phyloP scores from a whole-genome alignment of 2,797 vertebrate species.

The Diplodus sargus region DNA sequence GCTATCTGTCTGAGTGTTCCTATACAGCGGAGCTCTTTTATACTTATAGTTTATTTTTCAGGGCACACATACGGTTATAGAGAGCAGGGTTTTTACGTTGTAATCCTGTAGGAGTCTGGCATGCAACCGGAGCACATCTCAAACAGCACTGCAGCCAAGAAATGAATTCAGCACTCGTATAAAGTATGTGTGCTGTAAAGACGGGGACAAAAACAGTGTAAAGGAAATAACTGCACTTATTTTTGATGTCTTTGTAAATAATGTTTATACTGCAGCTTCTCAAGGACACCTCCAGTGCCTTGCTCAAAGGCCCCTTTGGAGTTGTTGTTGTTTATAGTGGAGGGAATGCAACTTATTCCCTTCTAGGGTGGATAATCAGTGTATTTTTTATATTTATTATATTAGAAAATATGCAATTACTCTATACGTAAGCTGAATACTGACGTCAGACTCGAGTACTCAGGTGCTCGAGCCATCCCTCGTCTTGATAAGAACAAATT shows the following conservation, averaged over 20 bases:
- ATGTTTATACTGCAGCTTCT: not conserved
- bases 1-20: not conserved
- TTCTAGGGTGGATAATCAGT: no score
- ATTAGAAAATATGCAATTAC: no score
- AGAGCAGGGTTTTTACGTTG: not conserved
- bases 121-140: not conserved
- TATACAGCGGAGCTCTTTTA: not conserved
- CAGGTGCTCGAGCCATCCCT: no score
- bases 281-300: not conserved
- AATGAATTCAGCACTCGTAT: not conserved
- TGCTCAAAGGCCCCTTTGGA: not conserved
- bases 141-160: not conserved
- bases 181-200: not conserved
- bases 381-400: no score
- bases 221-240: not conserved
- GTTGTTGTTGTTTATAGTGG: not conserved
- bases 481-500: not conserved
- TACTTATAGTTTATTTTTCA: not conserved
- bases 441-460: no score
- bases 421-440: no score
- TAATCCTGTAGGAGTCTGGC: not conserved
- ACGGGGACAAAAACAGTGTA: accelerated
- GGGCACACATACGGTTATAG: not conserved
- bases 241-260: not conserved
- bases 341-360: not conserved